Percentiles rank a stretch among this genome's conserved stretches.
phyloP scores from a whole-genome alignment of 2,797 vertebrate genomes.

The Gymnothorax javanicus region DNA sequence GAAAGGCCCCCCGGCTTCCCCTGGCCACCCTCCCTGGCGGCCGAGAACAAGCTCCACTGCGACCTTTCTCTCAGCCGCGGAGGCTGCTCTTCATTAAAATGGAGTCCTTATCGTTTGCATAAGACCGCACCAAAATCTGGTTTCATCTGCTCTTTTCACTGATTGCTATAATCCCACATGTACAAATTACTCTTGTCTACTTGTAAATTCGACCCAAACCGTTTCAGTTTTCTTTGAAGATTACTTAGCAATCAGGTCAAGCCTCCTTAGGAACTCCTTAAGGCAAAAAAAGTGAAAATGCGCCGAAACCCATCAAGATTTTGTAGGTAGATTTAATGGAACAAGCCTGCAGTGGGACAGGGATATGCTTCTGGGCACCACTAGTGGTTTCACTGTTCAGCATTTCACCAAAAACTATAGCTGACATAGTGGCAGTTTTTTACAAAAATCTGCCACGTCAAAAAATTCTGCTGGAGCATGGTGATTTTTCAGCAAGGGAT shows the following conservation, averaged over 20 bases:
- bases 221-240: slow-evolving; percentile 18
- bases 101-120: slow-evolving; percentile 18
- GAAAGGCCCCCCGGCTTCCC: neutral
- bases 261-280: neutral
- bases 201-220: neutral
- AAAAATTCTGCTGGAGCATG: neutral
- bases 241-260: neutral
- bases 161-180: slow-evolving; percentile 11
- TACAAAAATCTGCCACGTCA: neutral
- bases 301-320: neutral
- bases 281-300: neutral
- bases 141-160: neutral
- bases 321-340: neutral
- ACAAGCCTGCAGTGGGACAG: neutral
- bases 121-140: neutral
- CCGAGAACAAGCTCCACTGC: neutral
- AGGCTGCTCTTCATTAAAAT: slow-evolving; percentile 22
- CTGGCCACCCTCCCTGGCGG: neutral
- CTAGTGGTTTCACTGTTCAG: neutral
- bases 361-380: neutral
- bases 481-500: neutral
- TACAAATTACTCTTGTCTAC: slow-evolving; percentile 12
- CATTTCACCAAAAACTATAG: neutral
- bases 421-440: neutral
- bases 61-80: neutral